Conservation (phyloP, 2,113 vertebrate genomes). For the Neodon shergylaensis region DNA sequence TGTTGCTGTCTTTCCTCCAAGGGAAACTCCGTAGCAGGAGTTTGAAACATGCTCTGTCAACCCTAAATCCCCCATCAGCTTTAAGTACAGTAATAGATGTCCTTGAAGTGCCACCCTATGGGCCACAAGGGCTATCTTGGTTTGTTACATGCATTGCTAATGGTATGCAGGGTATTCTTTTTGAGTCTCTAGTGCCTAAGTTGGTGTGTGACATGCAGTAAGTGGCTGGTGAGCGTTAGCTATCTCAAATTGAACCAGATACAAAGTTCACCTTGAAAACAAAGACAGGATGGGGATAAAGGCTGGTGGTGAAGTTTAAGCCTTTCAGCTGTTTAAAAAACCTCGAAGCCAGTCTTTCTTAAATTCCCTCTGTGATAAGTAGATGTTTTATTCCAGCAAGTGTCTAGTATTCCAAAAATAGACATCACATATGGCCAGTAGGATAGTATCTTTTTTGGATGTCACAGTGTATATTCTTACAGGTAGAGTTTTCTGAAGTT, state of each 20-base stretch:
- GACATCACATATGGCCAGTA: background rate
- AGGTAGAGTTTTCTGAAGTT: background rate
- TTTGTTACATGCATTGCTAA: background rate
- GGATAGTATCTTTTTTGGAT: background rate
- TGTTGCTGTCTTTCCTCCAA: conserved; percentile 14
- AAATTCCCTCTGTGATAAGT: background rate
- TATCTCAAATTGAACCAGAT: conserved; percentile 16
- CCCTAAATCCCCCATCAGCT: background rate
- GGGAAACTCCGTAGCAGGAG: background rate
- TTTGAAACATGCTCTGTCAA: conserved; percentile 44
- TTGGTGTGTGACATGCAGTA: background rate
- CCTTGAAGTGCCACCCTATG: background rate
- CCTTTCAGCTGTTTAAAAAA: conserved; percentile 10
- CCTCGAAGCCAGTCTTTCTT: background rate
- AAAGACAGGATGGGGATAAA: background rate
- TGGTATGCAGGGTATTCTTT: background rate
- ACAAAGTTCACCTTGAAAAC: background rate
- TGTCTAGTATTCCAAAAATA: background rate
- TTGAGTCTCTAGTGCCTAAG: conserved; percentile 12
- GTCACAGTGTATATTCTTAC: background rate
- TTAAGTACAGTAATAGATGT: background rate
- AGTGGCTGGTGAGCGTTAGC: conserved; percentile 1
- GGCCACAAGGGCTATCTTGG: background rate
- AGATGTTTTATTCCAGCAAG: background rate
- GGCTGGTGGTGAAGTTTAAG: background rate